Evolutionary conservation across 2,888 invertebrate species (phyloP).

Genomic region (Luperina testacea): DNA sequence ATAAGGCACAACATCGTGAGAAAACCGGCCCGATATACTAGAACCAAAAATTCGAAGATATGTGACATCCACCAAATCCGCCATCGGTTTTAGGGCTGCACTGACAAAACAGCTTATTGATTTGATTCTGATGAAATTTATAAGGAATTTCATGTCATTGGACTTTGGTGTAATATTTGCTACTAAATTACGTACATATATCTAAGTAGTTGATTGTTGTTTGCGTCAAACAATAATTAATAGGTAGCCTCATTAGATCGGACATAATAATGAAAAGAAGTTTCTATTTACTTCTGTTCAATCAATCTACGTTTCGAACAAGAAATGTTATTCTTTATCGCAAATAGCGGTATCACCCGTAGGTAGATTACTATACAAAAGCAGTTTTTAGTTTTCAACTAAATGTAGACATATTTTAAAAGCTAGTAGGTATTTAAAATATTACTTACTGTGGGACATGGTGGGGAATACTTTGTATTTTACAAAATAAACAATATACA

Average conservation of each 20-base stretch:
- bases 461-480: constrained; percentile 21
- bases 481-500: constrained; percentile 43
- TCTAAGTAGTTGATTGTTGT: not conserved
- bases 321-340: constrained; percentile 12
- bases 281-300: not conserved
- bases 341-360: not conserved
- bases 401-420: not conserved
- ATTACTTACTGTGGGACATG: constrained; percentile 73
- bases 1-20: no score
- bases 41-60: no score
- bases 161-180: not conserved
- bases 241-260: not conserved
- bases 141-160: not conserved
- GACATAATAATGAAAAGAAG: not conserved
- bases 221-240: not conserved
- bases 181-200: not conserved
- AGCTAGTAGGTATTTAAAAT: not conserved
- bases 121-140: not conserved
- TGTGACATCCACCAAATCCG: no score
- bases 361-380: not conserved
- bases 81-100: not conserved
- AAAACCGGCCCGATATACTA: no score
- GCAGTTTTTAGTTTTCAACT: not conserved
- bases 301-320: constrained; percentile 5
- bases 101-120: not conserved